phyloP scores from a whole-genome alignment of 2,888 invertebrate genomes.

The Andricus curvator region DNA sequence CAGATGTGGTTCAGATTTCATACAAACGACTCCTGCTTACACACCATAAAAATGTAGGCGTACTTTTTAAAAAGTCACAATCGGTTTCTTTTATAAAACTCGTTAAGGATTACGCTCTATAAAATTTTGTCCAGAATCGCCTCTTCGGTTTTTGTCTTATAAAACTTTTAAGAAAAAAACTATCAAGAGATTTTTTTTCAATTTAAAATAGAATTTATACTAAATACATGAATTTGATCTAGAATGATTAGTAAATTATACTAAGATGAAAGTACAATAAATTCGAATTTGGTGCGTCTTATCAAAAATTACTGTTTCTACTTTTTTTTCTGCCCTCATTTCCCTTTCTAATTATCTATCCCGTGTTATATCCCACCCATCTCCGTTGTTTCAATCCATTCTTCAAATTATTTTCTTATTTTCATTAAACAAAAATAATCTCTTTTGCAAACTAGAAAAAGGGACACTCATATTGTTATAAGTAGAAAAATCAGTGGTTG shows the following conservation, averaged over 20 bases:
- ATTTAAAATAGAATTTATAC: no score
- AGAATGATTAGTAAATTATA: no score
- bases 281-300: no score
- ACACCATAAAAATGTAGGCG: background rate
- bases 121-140: background rate
- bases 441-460: background rate
- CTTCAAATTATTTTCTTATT: background rate
- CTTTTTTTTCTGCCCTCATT: no score
- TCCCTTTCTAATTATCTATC: background rate
- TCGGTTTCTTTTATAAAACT: background rate
- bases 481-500: conserved; percentile 3
- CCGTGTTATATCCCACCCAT: no score
- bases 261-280: no score
- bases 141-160: background rate
- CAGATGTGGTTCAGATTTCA: background rate
- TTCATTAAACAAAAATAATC: background rate
- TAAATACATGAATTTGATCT: no score
- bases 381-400: background rate
- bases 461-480: background rate
- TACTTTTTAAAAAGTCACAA: background rate
- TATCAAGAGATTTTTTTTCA: no score
- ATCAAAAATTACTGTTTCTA: no score
- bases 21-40: background rate
- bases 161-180: no score
- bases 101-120: background rate